Percentiles rank a stretch among this genome's conserved stretches.
phyloP scores from a whole-genome alignment of 2,888 invertebrate genomes.

The Choreutis nemorana region DNA sequence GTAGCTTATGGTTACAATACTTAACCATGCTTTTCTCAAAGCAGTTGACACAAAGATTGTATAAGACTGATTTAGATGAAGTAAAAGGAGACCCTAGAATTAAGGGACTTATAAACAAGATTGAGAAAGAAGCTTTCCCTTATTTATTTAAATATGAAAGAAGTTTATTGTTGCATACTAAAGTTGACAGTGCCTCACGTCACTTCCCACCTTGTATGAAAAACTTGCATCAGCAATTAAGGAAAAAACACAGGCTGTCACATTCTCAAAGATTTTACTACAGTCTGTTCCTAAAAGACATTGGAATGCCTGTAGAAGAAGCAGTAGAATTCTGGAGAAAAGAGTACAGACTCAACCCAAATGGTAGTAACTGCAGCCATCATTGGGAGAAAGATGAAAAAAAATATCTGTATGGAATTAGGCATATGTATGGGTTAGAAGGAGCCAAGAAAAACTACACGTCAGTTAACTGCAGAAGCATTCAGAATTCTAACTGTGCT shows the following conservation, averaged over 20 bases:
- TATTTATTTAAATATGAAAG: constrained; percentile 14
- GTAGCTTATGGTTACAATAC: constrained; percentile 63
- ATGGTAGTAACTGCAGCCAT: constrained; percentile 61
- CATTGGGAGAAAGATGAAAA: constrained; percentile 70
- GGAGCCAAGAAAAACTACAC: constrained; percentile 70
- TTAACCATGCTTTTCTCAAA: constrained; percentile 50
- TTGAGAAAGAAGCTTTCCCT: constrained; percentile 21
- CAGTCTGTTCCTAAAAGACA: constrained; percentile 75
- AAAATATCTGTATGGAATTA: constrained; percentile 71
- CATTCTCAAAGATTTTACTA: constrained; percentile 72
- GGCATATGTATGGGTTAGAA: constrained; percentile 77
- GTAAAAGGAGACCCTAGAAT: constrained; percentile 42
- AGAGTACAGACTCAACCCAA: constrained; percentile 66
- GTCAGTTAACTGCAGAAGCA: constrained; percentile 64
- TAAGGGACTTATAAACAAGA: constrained; percentile 28
- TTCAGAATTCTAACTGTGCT: constrained; percentile 63
- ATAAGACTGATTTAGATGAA: constrained; percentile 21
- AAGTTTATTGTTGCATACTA: constrained; percentile 24
- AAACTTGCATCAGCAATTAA: constrained; percentile 62
- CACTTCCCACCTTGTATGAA: constrained; percentile 73
- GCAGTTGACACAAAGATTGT: constrained; percentile 38
- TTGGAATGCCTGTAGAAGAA: constrained; percentile 72
- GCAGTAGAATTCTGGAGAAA: constrained; percentile 70
- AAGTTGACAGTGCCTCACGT: constrained; percentile 42
- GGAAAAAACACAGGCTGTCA: constrained; percentile 68